Evolutionary conservation across 2,797 vertebrate species (phyloP).

Genomic region (Sardinella longiceps): DNA sequence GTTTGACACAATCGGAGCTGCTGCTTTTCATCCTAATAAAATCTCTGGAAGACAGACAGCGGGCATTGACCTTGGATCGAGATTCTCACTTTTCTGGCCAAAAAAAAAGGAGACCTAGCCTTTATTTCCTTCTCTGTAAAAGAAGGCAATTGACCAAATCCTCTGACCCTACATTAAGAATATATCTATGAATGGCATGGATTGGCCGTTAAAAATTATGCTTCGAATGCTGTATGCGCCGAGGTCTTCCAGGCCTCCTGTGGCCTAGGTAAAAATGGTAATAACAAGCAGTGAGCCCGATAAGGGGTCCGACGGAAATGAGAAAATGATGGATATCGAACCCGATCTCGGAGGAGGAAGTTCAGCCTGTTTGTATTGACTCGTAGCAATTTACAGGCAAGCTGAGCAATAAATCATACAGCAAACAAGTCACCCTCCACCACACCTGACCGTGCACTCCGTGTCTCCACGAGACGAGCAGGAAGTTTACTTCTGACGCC

Average conservation of each 20-base stretch:
- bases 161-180: conserved; percentile 2
- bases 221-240: background rate
- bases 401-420: conserved; percentile 55
- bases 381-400: conserved; percentile 54
- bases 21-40: conserved; percentile 51
- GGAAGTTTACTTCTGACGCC: background rate
- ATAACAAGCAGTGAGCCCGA: conserved; percentile 64
- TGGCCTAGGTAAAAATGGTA: conserved; percentile 58
- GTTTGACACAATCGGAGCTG: conserved; percentile 52
- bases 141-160: background rate
- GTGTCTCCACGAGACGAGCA: background rate
- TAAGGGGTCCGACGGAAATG: conserved; percentile 67
- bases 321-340: conserved; percentile 70
- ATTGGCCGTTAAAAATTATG: background rate
- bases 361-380: conserved; percentile 61
- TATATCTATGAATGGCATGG: background rate
- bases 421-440: conserved; percentile 43
- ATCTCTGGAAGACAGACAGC: conserved; percentile 37
- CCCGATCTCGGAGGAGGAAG: conserved; percentile 66
- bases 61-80: conserved; percentile 43
- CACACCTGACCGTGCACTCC: background rate
- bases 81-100: conserved; percentile 1
- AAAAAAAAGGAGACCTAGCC: background rate
- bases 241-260: conserved; percentile 51
- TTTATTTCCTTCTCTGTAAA: background rate